Evolutionary conservation across 92 coral and sea anemone species (phyloP).

Genomic region (Epizoanthus stellaris): DNA sequence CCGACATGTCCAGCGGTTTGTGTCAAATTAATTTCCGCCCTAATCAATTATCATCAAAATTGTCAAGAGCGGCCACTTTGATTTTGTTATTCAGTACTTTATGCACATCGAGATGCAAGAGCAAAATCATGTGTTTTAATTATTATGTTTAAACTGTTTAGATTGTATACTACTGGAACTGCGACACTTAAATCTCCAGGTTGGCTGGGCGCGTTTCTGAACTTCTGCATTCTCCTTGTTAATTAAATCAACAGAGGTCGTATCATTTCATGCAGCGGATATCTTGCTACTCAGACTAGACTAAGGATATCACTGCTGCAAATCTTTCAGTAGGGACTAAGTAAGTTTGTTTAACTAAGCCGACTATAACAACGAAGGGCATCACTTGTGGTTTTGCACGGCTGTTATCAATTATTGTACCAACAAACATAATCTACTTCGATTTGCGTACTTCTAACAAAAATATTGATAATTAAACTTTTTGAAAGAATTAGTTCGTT

Average conservation of each 20-base stretch:
- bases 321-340: conserved; percentile 34
- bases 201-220: neutral
- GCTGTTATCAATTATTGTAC: conserved; percentile 17
- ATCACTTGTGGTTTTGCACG: neutral
- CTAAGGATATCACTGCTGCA: neutral
- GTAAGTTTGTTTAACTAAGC: conserved; percentile 4
- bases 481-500: too few relatives aligned
- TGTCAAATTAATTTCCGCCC: conserved; percentile 26
- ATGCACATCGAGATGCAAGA: neutral
- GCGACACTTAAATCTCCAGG: too few relatives aligned
- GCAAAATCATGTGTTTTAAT: too few relatives aligned
- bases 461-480: neutral
- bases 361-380: neutral
- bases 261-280: neutral
- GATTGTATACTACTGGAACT: too few relatives aligned
- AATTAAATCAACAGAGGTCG: neutral
- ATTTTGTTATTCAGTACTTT: conserved; percentile 5
- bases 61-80: conserved; percentile 39
- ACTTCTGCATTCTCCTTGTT: neutral
- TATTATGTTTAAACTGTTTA: too few relatives aligned
- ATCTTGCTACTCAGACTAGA: neutral
- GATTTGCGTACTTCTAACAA: neutral
- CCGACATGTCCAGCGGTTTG: conserved; percentile 36
- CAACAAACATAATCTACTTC: conserved; percentile 5
- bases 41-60: conserved; percentile 36